Percentiles rank a stretch among this genome's conserved stretches.
These are phyloP conservation scores for Elgaria multicarinata DNA, from an alignment of 2,113 vertebrate species.

Conservation along the genomic window DNA sequence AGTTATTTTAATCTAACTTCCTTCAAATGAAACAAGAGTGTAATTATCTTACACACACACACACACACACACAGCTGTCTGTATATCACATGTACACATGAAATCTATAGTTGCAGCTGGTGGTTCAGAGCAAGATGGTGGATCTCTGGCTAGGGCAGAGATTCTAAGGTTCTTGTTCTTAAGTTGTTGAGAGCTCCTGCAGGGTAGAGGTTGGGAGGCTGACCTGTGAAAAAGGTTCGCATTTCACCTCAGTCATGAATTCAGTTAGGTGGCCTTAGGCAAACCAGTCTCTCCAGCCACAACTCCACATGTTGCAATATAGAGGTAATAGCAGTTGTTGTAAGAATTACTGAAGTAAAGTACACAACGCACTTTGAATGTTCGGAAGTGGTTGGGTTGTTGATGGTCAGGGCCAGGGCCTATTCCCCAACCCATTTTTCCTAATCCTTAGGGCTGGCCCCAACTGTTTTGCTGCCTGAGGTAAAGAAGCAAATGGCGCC, in stretches of 20 bases:
- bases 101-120: neutral
- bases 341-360: neutral
- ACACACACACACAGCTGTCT: neutral
- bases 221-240: too few species aligned
- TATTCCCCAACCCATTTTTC: neutral
- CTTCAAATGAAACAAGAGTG: conserved; percentile 29
- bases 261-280: neutral
- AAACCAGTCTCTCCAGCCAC: neutral
- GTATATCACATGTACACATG: neutral
- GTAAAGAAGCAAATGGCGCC: too few species aligned
- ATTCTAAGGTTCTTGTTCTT: neutral
- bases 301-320: neutral
- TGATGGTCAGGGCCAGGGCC: neutral
- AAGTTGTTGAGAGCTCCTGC: neutral
- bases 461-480: neutral
- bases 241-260: neutral
- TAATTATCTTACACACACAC: neutral
- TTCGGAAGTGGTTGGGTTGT: neutral
- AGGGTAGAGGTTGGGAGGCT: neutral
- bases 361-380: neutral
- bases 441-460: neutral
- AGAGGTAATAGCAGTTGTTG: neutral
- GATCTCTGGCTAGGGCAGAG: neutral
- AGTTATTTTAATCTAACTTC: conserved; percentile 15
- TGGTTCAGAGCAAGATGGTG: neutral